phyloP scores from a whole-genome alignment of 2,113 vertebrate genomes.

The Trichomycterus rosablanca region DNA sequence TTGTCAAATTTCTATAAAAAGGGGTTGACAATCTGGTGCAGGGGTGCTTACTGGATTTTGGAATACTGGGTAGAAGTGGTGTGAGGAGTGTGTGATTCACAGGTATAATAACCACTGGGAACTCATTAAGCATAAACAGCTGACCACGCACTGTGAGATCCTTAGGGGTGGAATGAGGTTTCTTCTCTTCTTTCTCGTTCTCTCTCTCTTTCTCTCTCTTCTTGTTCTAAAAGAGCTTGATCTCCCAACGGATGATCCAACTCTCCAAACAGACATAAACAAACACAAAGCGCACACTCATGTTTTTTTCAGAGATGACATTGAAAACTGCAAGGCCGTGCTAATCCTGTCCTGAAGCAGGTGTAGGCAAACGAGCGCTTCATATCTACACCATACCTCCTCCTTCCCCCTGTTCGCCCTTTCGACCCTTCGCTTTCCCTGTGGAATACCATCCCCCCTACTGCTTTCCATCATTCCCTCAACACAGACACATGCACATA shows the following conservation, averaged over 20 bases:
- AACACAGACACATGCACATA: constrained; percentile 5
- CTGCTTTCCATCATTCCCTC: constrained; percentile 12
- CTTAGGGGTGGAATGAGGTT: constrained; percentile 1
- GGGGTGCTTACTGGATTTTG: no score
- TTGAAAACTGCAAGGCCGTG: constrained; percentile 6
- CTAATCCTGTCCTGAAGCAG: constrained; percentile 46
- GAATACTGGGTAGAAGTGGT: no score
- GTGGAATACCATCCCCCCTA: constrained; percentile 25
- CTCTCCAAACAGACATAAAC: constrained; percentile 5
- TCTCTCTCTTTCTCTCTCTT: not conserved
- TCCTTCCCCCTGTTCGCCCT: constrained; percentile 18
- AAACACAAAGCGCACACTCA: constrained; percentile 19
- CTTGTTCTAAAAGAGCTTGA: no score
- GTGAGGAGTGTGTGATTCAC: constrained; percentile 16
- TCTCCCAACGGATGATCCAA: no score
- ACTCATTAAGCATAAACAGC: constrained; percentile 30
- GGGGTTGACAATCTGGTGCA: no score
- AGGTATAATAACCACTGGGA: constrained; percentile 20
- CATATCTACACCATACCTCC: constrained; percentile 26
- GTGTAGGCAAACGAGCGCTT: constrained; percentile 35
- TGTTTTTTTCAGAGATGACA: constrained; percentile 10
- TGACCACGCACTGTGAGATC: constrained; percentile 9
- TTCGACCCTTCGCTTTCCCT: constrained; percentile 39
- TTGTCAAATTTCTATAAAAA: no score
- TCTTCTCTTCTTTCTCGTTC: not conserved